Evolutionary conservation across 2,888 invertebrate genomes (phyloP), one percentile per base, ranked within the genome.

Genomic region (Ornithoptera priamus): DNA sequence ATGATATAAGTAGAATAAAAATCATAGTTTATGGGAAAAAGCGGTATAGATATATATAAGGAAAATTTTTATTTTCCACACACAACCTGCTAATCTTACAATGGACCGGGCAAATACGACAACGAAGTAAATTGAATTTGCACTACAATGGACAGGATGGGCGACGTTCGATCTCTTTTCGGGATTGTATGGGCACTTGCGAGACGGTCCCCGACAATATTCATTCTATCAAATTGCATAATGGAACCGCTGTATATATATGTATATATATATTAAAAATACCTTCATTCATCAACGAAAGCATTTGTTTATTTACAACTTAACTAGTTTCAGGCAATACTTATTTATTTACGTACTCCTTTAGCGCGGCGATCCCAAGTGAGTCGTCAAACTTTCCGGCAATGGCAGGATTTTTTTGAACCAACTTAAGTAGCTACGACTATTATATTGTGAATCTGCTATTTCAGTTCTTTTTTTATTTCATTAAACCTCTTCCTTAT

Each of bases 91-190:
- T 82, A 85, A 85, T 84, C 84, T 80, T 80, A 81, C 84, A 87
- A 86, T 84, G 81, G 82, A 84, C 82, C 80, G 80, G 76, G 79
- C 83, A 83, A 87, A 86, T 85, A 82, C 84, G 83, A 83, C 78
- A 83, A 81, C 81, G 81, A 81, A 84, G 77, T 80, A 85, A 88
- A 89, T 89, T 88, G 85, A 89, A 88, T 88, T 88, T 85, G 84
- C 83, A 80, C 82, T 80, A 80, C 78, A 77, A 81, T 72, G 73
- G 77, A 65, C 75, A 78, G 77, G 75, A 78, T 77, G 79, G 79
- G 78, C 78, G 79, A 76, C 74, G 79, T 72, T 72, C 72, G 73
- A 72, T 64, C 72, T 83, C 85, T 78, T 50, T 83, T 67, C 72
- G 82, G 82, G 88, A 80, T 72, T 71, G 72, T 76, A 78, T 75